A percentile compares a stretch with the other conserved stretches of the same genome.
Conservation (phyloP, 2,797 vertebrate species). For the Crotalus adamanteus region DNA sequence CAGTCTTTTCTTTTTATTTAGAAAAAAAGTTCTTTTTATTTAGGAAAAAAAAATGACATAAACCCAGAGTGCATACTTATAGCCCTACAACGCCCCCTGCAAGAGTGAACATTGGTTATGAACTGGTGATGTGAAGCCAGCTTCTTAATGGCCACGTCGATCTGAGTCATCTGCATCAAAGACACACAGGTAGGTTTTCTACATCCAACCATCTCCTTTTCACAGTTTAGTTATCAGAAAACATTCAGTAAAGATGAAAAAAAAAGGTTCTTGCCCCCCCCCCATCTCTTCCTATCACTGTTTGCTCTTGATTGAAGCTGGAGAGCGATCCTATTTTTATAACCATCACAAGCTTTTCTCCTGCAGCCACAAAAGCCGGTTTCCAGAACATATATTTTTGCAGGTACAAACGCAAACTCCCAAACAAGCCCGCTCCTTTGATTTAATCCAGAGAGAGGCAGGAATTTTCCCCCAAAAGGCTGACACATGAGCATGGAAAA, state of each 20-base stretch:
- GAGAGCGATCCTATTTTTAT: not conserved
- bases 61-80: not conserved
- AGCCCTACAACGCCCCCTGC: too few relatives aligned
- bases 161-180: not conserved
- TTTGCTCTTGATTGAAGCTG: not conserved
- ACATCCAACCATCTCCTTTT: not conserved
- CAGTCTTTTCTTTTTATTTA: not conserved
- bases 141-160: not conserved
- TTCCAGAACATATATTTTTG: not conserved
- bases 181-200: not conserved
- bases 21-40: not conserved
- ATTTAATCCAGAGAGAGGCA: not conserved
- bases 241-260: not conserved
- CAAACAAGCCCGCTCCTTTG: not conserved
- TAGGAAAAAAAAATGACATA: not conserved
- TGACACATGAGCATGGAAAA: not conserved
- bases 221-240: conserved; percentile 2
- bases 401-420: not conserved
- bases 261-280: not conserved
- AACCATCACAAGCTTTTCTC: not conserved
- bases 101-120: not conserved
- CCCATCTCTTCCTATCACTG: too few relatives aligned
- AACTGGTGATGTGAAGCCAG: not conserved
- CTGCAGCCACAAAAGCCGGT: not conserved
- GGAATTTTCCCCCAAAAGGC: not conserved